Percentiles rank a stretch among this genome's conserved stretches.
These are phyloP conservation scores for Sebastes itinus DNA, from an alignment of 2,797 vertebrate genomes.

Conservation along the genomic window DNA sequence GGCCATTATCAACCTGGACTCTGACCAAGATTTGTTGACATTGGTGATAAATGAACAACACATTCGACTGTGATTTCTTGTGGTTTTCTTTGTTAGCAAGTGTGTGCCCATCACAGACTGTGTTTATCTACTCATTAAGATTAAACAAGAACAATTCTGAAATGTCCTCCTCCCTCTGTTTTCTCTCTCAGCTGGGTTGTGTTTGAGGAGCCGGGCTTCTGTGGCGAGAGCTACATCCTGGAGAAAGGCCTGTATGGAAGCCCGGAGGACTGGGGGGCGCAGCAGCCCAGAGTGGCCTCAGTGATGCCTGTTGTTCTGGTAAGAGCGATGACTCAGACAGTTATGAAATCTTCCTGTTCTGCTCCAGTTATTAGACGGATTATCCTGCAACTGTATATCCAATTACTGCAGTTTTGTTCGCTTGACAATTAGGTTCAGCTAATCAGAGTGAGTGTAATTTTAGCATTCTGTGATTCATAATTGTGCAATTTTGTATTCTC, in stretches of 20 bases:
- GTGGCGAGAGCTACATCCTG: constrained; percentile 89
- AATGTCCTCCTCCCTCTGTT: not conserved
- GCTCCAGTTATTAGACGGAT: constrained; percentile 1
- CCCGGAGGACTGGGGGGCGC: constrained; percentile 90
- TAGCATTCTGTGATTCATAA: not conserved
- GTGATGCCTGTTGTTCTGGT: constrained; percentile 90
- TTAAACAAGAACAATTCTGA: not conserved
- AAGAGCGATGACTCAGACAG: constrained; percentile 62
- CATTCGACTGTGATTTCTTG: not conserved
- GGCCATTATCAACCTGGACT: constrained; percentile 5
- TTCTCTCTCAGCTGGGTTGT: constrained; percentile 87
- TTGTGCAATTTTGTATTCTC: constrained; percentile 6
- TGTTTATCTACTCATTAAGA: not conserved
- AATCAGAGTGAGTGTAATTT: not conserved
- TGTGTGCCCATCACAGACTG: not conserved
- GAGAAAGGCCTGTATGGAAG: constrained; percentile 91
- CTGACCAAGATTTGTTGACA: constrained; percentile 5
- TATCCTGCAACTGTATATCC: not conserved
- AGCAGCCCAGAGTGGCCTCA: constrained; percentile 85
- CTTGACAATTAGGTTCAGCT: not conserved
- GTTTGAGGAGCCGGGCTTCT: constrained; percentile 91
- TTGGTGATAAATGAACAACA: not conserved
- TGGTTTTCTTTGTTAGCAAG: not conserved
- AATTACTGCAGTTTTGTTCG: not conserved
- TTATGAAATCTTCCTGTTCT: not conserved